Base-by-base conservation (phyloP, 2,797 vertebrate genomes). In the Silurus lanzhouensis region DNA sequence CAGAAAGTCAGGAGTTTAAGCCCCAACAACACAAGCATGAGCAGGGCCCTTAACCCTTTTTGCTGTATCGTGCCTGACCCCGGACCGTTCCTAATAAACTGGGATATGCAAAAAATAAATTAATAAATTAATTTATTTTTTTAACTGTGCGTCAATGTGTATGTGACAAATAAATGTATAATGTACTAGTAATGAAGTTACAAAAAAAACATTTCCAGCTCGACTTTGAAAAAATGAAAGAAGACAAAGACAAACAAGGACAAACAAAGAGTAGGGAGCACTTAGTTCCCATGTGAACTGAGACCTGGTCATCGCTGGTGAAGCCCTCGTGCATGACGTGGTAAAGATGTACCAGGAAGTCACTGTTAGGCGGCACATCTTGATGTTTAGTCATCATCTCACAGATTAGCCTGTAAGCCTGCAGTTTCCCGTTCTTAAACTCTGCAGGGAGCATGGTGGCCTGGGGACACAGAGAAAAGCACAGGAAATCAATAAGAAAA, bases 381-480 rank as follows among this genome's bases (percentile, higher is more conserved):
- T 99, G 98, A 82, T 97, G 97, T 87, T 97, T 96, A 84, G 96
- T 98, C 98, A 99, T 99, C 97, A 99, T 99, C 91, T 98, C 96
- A 60, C 98, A 99, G 92, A 99, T 98, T 77, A 99, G 93, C 88
- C 95, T 96, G 92, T 97, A 99, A 0, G 97, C 97, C 88, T 98
- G 97, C 55, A 99, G 96, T 86, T 98, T 99, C 57, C 98, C 98
- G 15, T 96, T 95, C 87, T 99, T 99, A 91, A 96, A 99, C 86
- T 99, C 96, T 25, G 92, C 90, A 20, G 98, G 96, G 90, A 99
- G 92, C 27, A 93, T 96, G 3, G 97, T 96, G 81, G 97, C 97
- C 98, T 99, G 91, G 61, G 68, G 22, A 70, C 72, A 82, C 13
- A 57, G 57, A 86, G 52, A 38, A 85, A 3, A 68, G 10, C 5